Evolutionary conservation across 2,113 vertebrate species (phyloP).

Genomic region (Ictalurus punctatus): DNA sequence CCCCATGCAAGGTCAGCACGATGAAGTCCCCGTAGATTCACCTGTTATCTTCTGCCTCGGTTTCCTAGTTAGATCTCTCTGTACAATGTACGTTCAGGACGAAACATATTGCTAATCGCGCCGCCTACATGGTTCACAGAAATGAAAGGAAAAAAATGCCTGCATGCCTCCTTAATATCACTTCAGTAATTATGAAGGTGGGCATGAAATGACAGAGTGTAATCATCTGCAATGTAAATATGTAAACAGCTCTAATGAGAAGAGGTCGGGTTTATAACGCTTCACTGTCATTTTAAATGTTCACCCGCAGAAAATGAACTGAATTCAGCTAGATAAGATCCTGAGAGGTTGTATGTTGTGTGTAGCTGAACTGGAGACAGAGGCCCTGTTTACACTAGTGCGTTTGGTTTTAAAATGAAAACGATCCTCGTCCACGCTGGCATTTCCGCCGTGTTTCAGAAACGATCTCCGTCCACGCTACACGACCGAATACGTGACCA

Average conservation of each 20-base stretch:
- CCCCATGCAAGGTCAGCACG: slow-evolving; percentile 29
- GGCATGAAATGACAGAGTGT: background rate
- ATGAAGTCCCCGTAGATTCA: background rate
- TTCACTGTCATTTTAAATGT: background rate
- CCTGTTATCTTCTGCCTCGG: background rate
- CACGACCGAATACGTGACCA: too few species aligned
- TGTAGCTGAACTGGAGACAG: too few species aligned
- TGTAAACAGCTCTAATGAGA: slow-evolving; percentile 12
- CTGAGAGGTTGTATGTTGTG: background rate
- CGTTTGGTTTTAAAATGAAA: too few species aligned
- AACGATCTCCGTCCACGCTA: too few species aligned
- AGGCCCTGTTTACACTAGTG: too few species aligned
- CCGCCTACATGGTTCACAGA: background rate
- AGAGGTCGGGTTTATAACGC: background rate
- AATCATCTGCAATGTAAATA: slow-evolving; percentile 20
- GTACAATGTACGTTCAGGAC: background rate
- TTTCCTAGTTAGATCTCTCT: background rate
- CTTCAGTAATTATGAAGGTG: slow-evolving; percentile 8
- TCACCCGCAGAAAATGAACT: background rate
- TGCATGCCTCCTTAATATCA: slow-evolving; percentile 2
- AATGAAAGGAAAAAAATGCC: background rate
- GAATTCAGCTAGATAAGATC: background rate
- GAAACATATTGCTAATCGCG: background rate
- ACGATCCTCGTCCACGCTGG: too few species aligned
- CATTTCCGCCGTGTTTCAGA: too few species aligned